Conservation (phyloP, 1,140 invertebrate genomes). For the Rhopalosiphum padi region DNA sequence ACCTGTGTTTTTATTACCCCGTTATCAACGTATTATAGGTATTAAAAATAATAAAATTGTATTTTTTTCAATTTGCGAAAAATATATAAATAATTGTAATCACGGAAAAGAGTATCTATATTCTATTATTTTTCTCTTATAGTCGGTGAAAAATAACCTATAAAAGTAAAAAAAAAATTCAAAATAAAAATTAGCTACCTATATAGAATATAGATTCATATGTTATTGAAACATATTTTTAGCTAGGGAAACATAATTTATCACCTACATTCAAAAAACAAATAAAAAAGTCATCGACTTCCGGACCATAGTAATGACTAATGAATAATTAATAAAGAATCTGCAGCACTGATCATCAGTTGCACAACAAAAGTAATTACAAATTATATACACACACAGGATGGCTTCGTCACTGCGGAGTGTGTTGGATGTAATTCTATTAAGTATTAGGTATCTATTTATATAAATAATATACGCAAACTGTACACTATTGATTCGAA, state of each 20-base stretch:
- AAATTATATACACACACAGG: background rate
- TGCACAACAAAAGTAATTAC: background rate
- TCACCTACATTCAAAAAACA: background rate
- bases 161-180: background rate
- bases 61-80: too few species aligned
- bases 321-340: background rate
- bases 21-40: too few species aligned
- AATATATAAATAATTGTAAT: too few species aligned
- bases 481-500: slow-evolving; percentile 30
- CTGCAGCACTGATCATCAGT: background rate
- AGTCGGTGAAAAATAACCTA: too few species aligned
- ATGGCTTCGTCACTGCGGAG: background rate
- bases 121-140: too few species aligned
- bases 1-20: too few species aligned
- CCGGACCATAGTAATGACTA: background rate
- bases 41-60: too few species aligned
- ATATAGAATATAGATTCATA: background rate
- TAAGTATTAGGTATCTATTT: background rate
- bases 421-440: background rate
- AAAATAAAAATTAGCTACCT: background rate
- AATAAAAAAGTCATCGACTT: background rate
- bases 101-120: too few species aligned
- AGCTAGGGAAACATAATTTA: background rate
- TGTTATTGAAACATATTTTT: background rate
- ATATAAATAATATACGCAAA: background rate